Base-by-base conservation (phyloP, 2,113 vertebrate genomes). In the Vicugna pacos region DNA sequence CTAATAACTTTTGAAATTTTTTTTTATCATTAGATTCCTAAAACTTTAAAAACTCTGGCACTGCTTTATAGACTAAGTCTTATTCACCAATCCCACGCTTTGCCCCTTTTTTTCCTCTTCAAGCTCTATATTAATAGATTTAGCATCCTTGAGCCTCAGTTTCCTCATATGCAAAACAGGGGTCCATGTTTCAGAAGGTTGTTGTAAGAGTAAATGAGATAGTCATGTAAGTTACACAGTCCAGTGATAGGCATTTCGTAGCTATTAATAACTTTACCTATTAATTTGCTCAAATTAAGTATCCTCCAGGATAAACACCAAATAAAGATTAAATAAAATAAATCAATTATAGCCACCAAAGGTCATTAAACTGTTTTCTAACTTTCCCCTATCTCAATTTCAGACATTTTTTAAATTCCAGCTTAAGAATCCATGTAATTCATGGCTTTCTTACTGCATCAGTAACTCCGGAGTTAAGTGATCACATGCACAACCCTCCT, bases 401-500 rank as follows among this genome's bases (percentile, higher is more conserved):
- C 9, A 79, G 35, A 38, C 6, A 64, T 72, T 54, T 50, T 80
- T 67, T 42, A 35, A 0, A 3, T 32, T 69, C n/a, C 26, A 48
- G 11, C 2, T 89, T 82, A 89, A 77, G 38, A 86, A 83, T n/a
- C 24, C 6, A 38, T 73, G 35, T 69, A 10, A 24, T 82, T 92
- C 50, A 19, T 9, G 26, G 32, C 32, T 87, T 90, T 92, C 46
- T 83, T 76, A 64, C 46, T 90, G 24, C 54, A 85, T 64, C 24
- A 73, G 32, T 80, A 93, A 94, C 3, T 70, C 16, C 35, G 19
- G 73, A 84, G 62, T 70, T 95, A 93, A 86, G 35, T 82, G 65
- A 92, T 73, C 30, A 20, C 50, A 46, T 69, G 52, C 28, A 75
- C 48, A 69, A n/a, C 3, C 85, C 77, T 94, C 81, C 73, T 64